Percentiles rank a stretch among this genome's conserved stretches.
Conservation (phyloP, 2,113 vertebrate genomes). For the Thamnaconus septentrionalis region DNA sequence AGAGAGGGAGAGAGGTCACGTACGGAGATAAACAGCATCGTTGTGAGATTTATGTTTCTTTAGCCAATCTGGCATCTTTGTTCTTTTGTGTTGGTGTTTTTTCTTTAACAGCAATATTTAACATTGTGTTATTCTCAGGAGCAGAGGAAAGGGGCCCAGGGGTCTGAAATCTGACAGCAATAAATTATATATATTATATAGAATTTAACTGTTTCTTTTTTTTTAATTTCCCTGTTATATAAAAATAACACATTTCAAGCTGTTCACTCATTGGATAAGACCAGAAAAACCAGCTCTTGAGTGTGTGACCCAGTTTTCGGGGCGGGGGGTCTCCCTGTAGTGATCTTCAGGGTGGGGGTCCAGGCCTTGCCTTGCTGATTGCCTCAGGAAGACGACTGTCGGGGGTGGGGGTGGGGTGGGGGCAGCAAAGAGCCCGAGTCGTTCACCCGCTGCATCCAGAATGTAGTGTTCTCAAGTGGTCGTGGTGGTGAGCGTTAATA, state of each 20-base stretch:
- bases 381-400: background rate
- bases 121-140: conserved; percentile 34
- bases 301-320: conserved; percentile 17
- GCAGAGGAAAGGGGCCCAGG: conserved; percentile 38
- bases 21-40: conserved; percentile 34
- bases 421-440: conserved; percentile 23
- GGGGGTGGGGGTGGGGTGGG: background rate
- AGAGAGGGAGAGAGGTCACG: conserved; percentile 9
- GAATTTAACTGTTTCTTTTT: conserved; percentile 56
- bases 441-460: conserved; percentile 25
- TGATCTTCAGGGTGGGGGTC: conserved; percentile 52
- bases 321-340: conserved; percentile 14
- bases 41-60: conserved; percentile 28
- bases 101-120: conserved; percentile 55
- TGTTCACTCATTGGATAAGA: conserved; percentile 27
- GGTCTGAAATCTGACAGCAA: conserved; percentile 63
- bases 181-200: conserved; percentile 77
- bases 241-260: conserved; percentile 73
- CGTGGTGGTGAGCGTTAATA: conserved; percentile 20
- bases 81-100: conserved; percentile 44
- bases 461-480: conserved; percentile 40
- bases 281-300: too few relatives aligned
- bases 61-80: conserved; percentile 35
- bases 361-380: conserved; percentile 21
- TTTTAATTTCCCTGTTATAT: conserved; percentile 54